These are phyloP conservation scores for Corella eumyota DNA, from an alignment of 23 tunicate genomes.

Conservation along the genomic window DNA sequence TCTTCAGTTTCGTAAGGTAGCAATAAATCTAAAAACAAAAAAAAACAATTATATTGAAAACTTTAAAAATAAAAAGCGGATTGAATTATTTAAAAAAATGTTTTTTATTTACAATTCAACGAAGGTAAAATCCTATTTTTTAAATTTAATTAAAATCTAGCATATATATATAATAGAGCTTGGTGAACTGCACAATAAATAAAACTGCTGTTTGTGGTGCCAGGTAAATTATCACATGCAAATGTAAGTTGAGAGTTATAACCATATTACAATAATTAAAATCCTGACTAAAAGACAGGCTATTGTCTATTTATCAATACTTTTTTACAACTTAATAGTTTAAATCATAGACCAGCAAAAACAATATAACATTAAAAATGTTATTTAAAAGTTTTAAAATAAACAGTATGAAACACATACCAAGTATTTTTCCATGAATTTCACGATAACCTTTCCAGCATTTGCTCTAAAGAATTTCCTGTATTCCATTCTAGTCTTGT, in stretches of 20 bases:
- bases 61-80: background rate
- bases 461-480: constrained; percentile 81
- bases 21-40: constrained; percentile 24
- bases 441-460: constrained; percentile 80
- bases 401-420: too few relatives aligned
- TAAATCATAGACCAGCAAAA: too few relatives aligned
- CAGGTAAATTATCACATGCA: too few relatives aligned
- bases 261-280: background rate
- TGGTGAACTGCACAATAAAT: too few relatives aligned
- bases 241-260: too few relatives aligned
- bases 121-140: too few relatives aligned
- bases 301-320: too few relatives aligned
- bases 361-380: too few relatives aligned
- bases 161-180: background rate
- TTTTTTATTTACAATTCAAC: background rate
- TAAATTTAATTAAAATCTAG: background rate
- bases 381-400: too few relatives aligned
- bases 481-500: constrained; percentile 46
- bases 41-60: background rate
- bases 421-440: constrained; percentile 71
- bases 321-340: too few relatives aligned
- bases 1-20: constrained; percentile 31
- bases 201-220: too few relatives aligned
- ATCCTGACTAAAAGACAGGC: constrained; percentile 1
- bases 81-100: background rate